Evolutionary conservation across 2,888 invertebrate genomes (phyloP).

Genomic region (Sarcophaga rosellei): DNA sequence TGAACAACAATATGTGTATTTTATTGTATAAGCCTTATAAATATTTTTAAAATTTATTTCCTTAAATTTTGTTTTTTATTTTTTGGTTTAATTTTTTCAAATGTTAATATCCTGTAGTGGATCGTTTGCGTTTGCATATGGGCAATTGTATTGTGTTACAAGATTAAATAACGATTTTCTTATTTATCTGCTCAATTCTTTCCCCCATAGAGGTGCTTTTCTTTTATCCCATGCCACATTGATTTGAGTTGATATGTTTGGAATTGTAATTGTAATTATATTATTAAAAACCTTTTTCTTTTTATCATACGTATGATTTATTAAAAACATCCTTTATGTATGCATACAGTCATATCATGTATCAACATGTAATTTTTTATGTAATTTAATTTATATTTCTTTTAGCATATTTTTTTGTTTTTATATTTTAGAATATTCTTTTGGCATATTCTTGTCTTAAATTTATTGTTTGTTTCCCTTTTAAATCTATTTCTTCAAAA

Average conservation of each 20-base stretch:
- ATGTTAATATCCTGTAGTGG: not conserved
- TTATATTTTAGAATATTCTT: not conserved
- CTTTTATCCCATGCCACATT: not conserved
- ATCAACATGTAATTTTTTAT: conserved; percentile 32
- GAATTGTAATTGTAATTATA: conserved; percentile 20
- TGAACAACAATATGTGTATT: not conserved
- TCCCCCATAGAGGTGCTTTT: not conserved
- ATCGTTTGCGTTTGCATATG: too few relatives aligned
- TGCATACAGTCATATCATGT: conserved; percentile 48
- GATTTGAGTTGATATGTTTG: not conserved
- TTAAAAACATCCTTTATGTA: conserved; percentile 10
- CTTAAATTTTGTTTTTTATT: conserved; percentile 21
- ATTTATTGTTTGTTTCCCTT: conserved; percentile 10
- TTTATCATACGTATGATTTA: conserved; percentile 12
- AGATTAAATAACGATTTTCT: too few relatives aligned
- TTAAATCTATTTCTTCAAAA: conserved; percentile 31
- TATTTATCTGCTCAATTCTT: too few relatives aligned
- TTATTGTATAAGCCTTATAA: not conserved
- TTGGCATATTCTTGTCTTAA: too few relatives aligned
- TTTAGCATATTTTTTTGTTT: not conserved
- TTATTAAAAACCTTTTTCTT: not conserved
- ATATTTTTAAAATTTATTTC: conserved; percentile 29
- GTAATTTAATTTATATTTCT: conserved; percentile 40
- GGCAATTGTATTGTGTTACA: too few relatives aligned
- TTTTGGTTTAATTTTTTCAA: conserved; percentile 27